Evolutionary conservation across 1,140 invertebrate species (phyloP), one percentile per base, ranked within the genome.

Genomic region (Wasmannia auropunctata): DNA sequence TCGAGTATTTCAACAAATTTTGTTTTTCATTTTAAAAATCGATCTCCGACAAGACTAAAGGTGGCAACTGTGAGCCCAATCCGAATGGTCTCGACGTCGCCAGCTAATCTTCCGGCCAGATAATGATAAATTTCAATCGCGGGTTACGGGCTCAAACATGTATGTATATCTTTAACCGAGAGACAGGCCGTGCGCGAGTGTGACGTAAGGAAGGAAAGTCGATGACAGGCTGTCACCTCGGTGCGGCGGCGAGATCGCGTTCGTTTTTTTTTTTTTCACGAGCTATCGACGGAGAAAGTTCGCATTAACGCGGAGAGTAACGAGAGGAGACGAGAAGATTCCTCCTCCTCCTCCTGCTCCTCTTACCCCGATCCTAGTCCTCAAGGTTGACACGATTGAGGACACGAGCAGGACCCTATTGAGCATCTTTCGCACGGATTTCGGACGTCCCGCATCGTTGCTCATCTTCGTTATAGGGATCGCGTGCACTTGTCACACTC

Each of bases 181-280:
- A 22, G 65, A 7, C 49, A 69, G 19, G 2, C 22, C n/a, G 56
- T 85, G 79, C 37, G 31, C 37, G 62, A 43, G 34, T 22, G 43
- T 89, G 89, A 89, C 69, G 88, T 67, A 90, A 90, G 80, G 28
- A 85, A 90, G 56, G 89, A 90, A 89, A 90, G 89, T 89, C 75
- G 69, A 60, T 89, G 87, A 85, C 54, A 70, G 56, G 51, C 74
- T 46, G 87, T 49, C 46, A 34, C 54, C 40, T 67, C 63, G n/a
- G 10, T 16, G 5, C 34, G 49, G 16, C 11, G 25, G n/a, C 56
- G 49, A n/a, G 58, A 54, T 75, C 25, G 60, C 74, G 49, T 25
- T 70, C n/a, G n/a, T n/a, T n/a, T n/a, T n/a, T n/a, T n/a, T 74
- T 63, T 83, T 67, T 65, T 46, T 16, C n/a, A 25, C 37, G 63